Base-by-base conservation (phyloP, 1,140 invertebrate species). In the Hermetia illucens region DNA sequence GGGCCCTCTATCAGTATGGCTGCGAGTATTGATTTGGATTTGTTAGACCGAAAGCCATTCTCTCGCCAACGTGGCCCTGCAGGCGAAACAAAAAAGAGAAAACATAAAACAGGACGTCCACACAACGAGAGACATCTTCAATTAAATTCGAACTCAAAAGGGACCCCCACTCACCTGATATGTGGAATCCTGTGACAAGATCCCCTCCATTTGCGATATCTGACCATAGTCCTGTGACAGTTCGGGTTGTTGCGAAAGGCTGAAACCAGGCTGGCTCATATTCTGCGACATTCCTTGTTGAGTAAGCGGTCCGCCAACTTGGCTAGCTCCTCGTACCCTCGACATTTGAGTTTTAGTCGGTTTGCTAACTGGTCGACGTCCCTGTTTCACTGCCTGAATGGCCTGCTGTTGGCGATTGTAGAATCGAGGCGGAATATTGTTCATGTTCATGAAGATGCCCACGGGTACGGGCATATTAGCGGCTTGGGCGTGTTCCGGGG, bases 371-470 rank as follows among this genome's bases (percentile, higher is more conserved):
- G n/a, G n/a, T 2, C 21, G 13, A 39, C 47, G 13, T 30, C 43
- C 48, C 46, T 56, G 52, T 34, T 58, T 59, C 27, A 44, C 52
- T 41, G 42, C 51, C 57, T 68, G 74, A 19, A 66, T 53, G 2
- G 65, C 72, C 51, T 76, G 65, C 33, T 68, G 65, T 45, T 84
- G 80, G 47, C 87, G 83, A 50, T 87, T 85, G 46, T 84, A 86
- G 58, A 88, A 90, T 4, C 83, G 59, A 2, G 84, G 83, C n/a
- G 83, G 83, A 22, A 90, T 75, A 40, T 86, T 84, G 6, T 82
- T 74, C 83, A 89, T 87, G 50, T 88, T 88, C 77, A 92, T 86
- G 47, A 93, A 91, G 83, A 92, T 90, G 16, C 88, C 88, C n/a
- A 91, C 77, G 0, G 89, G 87, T 4, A 95, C 88, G 0, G 90